Evolutionary conservation across 2,888 invertebrate genomes (phyloP).

Genomic region (Callyntrura guangdongensis): DNA sequence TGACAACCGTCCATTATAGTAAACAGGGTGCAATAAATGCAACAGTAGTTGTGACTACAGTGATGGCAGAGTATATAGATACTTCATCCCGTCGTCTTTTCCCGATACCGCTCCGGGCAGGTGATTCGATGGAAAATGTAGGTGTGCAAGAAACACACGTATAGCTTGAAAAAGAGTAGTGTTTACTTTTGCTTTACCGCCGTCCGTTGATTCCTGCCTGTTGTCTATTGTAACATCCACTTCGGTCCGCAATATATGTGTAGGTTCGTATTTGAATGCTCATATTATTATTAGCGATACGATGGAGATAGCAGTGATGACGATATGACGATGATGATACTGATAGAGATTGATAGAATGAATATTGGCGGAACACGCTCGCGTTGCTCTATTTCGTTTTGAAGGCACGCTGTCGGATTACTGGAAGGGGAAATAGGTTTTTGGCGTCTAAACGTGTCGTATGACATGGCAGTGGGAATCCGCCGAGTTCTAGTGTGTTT

Average conservation of each 20-base stretch:
- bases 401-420: neutral
- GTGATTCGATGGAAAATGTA: neutral
- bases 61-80: neutral
- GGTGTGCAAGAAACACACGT: too few species aligned
- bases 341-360: conserved; percentile 40
- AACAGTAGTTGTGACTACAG: neutral
- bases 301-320: conserved; percentile 9
- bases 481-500: neutral
- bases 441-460: conserved; percentile 10
- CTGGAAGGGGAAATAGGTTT: neutral
- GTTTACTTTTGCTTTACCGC: neutral
- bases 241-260: neutral
- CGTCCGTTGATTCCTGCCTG: neutral
- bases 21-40: too few species aligned
- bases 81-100: neutral
- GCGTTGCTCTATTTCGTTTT: neutral
- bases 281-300: neutral
- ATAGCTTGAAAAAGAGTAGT: neutral
- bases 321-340: conserved; percentile 4
- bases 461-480: neutral
- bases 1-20: conserved; percentile 32
- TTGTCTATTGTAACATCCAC: neutral
- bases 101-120: neutral
- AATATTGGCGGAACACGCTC: neutral
- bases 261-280: neutral